Conservation (phyloP, 2,113 vertebrate genomes). For the Marcusenius ussheri region DNA sequence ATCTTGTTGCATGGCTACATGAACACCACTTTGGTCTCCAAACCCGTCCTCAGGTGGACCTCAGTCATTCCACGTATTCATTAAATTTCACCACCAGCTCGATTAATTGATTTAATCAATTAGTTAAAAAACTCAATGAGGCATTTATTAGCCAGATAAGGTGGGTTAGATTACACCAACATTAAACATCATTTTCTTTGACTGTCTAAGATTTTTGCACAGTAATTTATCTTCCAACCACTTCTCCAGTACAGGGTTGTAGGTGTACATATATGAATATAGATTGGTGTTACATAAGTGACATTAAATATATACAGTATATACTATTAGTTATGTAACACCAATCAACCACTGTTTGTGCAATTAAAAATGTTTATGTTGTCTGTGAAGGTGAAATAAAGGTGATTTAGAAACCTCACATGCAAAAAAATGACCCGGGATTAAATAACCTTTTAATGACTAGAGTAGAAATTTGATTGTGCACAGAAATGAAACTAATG, state of each 20-base stretch:
- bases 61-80: background rate
- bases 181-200: background rate
- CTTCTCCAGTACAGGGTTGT: background rate
- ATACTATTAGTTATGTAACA: background rate
- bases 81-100: background rate
- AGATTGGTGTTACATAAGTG: background rate
- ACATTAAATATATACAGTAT: background rate
- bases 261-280: background rate
- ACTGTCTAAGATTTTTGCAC: background rate
- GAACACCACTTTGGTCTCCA: background rate
- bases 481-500: background rate
- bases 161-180: background rate
- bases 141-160: background rate
- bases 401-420: background rate
- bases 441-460: background rate
- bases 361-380: background rate
- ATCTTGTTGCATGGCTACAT: background rate
- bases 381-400: background rate
- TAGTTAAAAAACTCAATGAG: background rate
- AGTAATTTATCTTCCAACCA: background rate
- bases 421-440: background rate
- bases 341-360: background rate
- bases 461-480: background rate
- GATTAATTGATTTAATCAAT: background rate
- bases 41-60: background rate